Base-by-base conservation (phyloP, 2,113 vertebrate genomes). In the Rhinopomastus cyanomelas region DNA sequence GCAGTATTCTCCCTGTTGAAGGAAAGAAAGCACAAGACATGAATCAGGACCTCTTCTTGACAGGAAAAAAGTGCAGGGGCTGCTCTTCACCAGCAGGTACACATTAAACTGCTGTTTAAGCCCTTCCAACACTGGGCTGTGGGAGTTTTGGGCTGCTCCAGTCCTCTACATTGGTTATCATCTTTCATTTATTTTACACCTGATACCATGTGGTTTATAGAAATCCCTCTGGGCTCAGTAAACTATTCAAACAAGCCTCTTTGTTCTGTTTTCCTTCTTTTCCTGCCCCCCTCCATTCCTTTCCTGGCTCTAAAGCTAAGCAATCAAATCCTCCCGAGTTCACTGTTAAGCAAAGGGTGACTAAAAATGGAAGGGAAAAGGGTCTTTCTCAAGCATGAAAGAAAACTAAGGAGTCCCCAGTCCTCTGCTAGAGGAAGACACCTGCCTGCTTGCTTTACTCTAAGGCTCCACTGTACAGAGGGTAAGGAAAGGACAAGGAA, bases 121-220 rank as follows among this genome's bases (percentile, higher is more conserved):
- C 61, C 61, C 75, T 65, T 44, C 66, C 69, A 74, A 8, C 11
- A 1, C 12, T 0, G 21, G 73, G 44, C 62, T 81, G 89, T 42
- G 77, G 81, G 78, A 92, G 69, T 71, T 87, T 60, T 12, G 77
- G 71, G 51, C 84, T 66, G 69, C 81, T 94, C 65, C 12, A 1
- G 32, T 71, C 26, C 37, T 69, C 56, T 56, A n/a, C 0, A 0
- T 1, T 53, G 73, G 52, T 72, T 88, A 78, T 87, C 74, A 52
- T 53, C 39, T 82, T 68, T 78, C 81, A 72, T 78, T 86, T 78
- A 55, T 93, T 65, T 75, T 69, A 85, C 92, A 88, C 87, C 81
- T 66, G 91, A 72, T 53, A 59, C 71, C 89, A 73, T 57, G 46
- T 93, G 94, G 53, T 65, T 81, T 79, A 27, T 16, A 61, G 71